Evolutionary conservation across 2,888 invertebrate genomes (phyloP).

Genomic region (Sabellastarte sp.): DNA sequence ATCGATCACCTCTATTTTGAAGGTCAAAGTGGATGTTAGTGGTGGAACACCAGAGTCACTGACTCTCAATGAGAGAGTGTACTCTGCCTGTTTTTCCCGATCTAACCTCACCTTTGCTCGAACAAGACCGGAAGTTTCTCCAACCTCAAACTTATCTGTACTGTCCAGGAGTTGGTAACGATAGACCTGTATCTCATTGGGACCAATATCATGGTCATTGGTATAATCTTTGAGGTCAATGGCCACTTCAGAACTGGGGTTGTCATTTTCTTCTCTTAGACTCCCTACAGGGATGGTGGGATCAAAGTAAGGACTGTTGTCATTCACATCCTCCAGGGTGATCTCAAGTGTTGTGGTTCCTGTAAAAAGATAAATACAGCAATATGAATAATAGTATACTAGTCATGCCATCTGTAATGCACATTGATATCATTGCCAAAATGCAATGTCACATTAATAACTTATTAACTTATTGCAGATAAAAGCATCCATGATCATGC

Average conservation of each 20-base stretch:
- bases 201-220: conserved; percentile 80
- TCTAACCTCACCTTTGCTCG: conserved; percentile 78
- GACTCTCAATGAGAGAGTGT: conserved; percentile 78
- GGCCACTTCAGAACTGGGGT: conserved; percentile 29
- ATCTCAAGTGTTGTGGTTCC: conserved; percentile 84
- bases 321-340: conserved; percentile 69
- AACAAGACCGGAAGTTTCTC: conserved; percentile 77
- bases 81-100: conserved; percentile 74
- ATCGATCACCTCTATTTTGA: conserved; percentile 71
- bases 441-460: too few species aligned
- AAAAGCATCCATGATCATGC: too few species aligned
- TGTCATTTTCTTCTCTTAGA: conserved; percentile 38
- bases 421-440: too few species aligned
- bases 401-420: too few species aligned
- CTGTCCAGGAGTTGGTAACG: conserved; percentile 74
- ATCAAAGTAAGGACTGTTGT: conserved; percentile 85
- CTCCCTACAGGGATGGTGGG: conserved; percentile 58
- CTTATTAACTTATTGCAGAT: too few species aligned
- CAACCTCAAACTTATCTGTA: conserved; percentile 72
- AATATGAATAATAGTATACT: too few species aligned
- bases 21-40: conserved; percentile 77
- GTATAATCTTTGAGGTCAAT: conserved; percentile 39
- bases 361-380: conserved; percentile 16
- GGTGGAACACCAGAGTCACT: conserved; percentile 78
- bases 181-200: conserved; percentile 83